phyloP scores from a whole-genome alignment of 2,888 invertebrate genomes.

The Mesoligia furuncula region DNA sequence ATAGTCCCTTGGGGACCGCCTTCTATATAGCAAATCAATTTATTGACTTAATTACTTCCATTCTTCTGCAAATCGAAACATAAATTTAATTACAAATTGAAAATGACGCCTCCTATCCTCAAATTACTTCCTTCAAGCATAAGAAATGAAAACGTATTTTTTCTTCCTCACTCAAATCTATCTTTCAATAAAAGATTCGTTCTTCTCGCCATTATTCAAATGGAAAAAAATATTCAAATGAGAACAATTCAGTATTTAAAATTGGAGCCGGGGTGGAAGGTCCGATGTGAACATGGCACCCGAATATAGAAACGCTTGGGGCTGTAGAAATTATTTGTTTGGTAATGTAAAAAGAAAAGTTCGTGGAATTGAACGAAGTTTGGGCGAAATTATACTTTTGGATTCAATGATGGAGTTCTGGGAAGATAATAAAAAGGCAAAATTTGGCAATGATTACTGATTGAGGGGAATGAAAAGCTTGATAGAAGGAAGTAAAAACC shows the following conservation, averaged over 20 bases:
- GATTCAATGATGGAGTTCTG: constrained; percentile 12
- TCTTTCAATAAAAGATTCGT: constrained; percentile 63
- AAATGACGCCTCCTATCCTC: constrained; percentile 17
- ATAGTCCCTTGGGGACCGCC: not conserved
- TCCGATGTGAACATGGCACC: constrained; percentile 51
- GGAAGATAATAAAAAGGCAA: constrained; percentile 10
- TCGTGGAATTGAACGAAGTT: constrained; percentile 34
- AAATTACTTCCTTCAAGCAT: constrained; percentile 45
- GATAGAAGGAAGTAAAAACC: not conserved
- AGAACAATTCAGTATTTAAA: constrained; percentile 60
- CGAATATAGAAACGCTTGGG: constrained; percentile 43
- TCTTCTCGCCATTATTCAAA: constrained; percentile 60
- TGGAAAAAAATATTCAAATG: constrained; percentile 64
- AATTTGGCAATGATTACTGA: constrained; percentile 14
- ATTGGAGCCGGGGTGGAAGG: constrained; percentile 45
- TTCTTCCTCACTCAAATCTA: constrained; percentile 47
- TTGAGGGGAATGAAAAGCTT: not conserved
- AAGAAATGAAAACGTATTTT: constrained; percentile 45
- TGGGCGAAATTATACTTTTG: constrained; percentile 36
- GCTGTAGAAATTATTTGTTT: constrained; percentile 55
- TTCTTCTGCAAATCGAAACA: constrained; percentile 29
- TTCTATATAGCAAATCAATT: constrained; percentile 13
- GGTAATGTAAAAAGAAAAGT: constrained; percentile 53
- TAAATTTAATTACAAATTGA: constrained; percentile 36
- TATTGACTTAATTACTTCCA: constrained; percentile 4